Conservation (phyloP, 2,797 vertebrate genomes). For the Thamnophis elegans region DNA sequence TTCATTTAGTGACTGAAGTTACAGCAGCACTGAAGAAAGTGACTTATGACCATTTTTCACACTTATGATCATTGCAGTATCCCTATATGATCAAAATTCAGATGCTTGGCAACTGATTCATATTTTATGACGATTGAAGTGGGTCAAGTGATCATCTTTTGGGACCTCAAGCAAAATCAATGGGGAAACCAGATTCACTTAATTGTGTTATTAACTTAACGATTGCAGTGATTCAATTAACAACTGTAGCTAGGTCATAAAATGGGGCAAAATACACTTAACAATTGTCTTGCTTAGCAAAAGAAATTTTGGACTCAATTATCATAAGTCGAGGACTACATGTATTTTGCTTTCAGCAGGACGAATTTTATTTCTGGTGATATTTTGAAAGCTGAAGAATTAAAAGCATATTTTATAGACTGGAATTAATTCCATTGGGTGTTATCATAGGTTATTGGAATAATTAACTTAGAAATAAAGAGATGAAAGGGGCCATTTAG, state of each 20-base stretch:
- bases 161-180: not conserved
- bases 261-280: not conserved
- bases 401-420: not conserved
- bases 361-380: not conserved
- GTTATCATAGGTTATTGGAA: not conserved
- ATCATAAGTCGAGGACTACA: not conserved
- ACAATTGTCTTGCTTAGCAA: not conserved
- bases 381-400: not conserved
- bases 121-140: not conserved
- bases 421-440: not conserved
- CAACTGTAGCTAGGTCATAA: not conserved
- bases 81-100: not conserved
- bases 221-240: not conserved
- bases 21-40: not conserved
- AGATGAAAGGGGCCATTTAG: not conserved
- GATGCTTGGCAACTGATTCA: not conserved
- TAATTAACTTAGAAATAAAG: not conserved
- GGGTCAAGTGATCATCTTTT: not conserved
- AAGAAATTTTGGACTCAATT: not conserved
- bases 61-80: not conserved
- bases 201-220: not conserved
- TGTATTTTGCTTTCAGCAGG: not conserved
- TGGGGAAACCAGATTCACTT: not conserved
- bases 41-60: not conserved
- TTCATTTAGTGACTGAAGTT: not conserved